Evolutionary conservation across 2,888 invertebrate species (phyloP).

Genomic region (Sipha maydis): DNA sequence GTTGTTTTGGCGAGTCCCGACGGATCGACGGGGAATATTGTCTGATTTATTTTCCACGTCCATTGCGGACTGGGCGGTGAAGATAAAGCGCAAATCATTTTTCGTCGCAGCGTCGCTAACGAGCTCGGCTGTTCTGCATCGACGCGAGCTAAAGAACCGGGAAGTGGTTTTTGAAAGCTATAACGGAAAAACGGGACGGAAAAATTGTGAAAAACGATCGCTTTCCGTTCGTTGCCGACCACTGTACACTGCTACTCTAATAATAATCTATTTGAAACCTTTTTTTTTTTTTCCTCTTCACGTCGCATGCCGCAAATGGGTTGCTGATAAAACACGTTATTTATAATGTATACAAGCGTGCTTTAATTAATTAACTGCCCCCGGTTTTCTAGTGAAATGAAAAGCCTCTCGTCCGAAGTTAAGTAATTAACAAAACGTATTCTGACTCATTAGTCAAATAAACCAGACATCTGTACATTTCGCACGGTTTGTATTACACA

Average conservation of each 20-base stretch:
- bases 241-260: not conserved
- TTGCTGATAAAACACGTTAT: slow-evolving; percentile 60
- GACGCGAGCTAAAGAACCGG: not conserved
- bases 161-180: not conserved
- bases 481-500: not conserved
- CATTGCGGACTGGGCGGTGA: no score
- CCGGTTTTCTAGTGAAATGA: slow-evolving; percentile 52
- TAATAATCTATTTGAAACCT: slow-evolving; percentile 49
- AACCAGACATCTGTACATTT: slow-evolving; percentile 58
- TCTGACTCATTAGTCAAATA: slow-evolving; percentile 60
- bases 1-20: no score
- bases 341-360: slow-evolving; percentile 57
- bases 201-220: slow-evolving; percentile 32
- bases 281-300: slow-evolving; percentile 39
- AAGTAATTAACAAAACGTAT: slow-evolving; percentile 60
- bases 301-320: slow-evolving; percentile 29
- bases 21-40: no score
- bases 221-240: not conserved
- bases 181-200: not conserved
- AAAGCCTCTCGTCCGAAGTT: slow-evolving; percentile 57
- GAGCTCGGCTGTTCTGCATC: not conserved
- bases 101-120: not conserved
- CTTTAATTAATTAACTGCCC: slow-evolving; percentile 60
- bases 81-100: no score
- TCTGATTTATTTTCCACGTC: no score